Conservation (phyloP, 2,113 vertebrate species). For the Podarcis raffonei region DNA sequence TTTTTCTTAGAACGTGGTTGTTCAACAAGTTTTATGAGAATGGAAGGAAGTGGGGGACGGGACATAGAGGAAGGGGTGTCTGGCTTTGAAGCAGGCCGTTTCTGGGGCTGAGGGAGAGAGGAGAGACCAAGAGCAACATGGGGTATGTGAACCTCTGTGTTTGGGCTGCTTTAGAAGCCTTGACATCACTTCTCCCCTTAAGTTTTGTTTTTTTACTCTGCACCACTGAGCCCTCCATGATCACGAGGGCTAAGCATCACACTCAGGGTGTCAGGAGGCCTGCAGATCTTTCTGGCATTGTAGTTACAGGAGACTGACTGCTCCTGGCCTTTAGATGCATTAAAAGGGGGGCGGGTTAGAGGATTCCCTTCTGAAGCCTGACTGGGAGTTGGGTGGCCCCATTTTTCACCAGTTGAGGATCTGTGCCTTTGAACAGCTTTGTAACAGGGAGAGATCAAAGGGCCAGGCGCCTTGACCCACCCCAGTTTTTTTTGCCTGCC, state of each 20-base stretch:
- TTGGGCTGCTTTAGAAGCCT: too few species aligned
- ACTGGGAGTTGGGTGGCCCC: too few species aligned
- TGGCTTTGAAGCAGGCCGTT: neutral
- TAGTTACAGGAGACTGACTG: neutral
- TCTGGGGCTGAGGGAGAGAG: neutral
- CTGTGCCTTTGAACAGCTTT: neutral
- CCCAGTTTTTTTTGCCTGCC: neutral
- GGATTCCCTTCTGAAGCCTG: neutral
- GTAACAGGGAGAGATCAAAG: neutral
- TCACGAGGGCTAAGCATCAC: neutral
- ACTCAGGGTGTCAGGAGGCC: neutral
- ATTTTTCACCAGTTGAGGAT: neutral
- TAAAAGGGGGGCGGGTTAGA: neutral
- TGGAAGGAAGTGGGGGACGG: neutral
- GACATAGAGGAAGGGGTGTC: neutral
- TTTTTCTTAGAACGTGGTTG: neutral
- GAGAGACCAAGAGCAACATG: neutral
- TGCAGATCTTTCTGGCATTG: neutral
- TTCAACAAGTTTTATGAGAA: neutral
- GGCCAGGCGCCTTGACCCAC: fast-evolving
- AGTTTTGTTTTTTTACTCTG: too few species aligned
- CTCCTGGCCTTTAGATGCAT: neutral
- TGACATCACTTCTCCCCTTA: neutral
- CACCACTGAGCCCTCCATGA: neutral
- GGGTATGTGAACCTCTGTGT: neutral